Conservation (phyloP, 2,888 invertebrate genomes). For the Dichetophora obliterata region DNA sequence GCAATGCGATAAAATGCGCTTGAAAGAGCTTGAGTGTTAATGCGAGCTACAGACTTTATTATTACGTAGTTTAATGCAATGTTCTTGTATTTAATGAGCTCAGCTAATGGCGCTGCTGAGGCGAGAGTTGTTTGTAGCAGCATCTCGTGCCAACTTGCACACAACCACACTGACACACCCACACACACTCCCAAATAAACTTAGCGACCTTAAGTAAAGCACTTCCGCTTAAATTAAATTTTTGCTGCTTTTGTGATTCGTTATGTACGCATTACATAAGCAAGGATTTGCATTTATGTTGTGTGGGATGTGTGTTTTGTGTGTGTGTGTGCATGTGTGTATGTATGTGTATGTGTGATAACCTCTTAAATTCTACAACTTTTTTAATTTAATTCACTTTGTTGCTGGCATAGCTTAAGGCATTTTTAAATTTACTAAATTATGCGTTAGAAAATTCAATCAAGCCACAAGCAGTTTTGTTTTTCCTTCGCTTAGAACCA, state of each 20-base stretch:
- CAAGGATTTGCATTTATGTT: not conserved
- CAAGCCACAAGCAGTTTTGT: not conserved
- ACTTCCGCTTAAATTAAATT: too few species aligned
- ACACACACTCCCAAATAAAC: not conserved
- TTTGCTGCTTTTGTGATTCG: too few species aligned
- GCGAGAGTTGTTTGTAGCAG: too few species aligned
- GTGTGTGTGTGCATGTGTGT: not conserved
- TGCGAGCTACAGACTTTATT: too few species aligned
- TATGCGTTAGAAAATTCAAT: not conserved
- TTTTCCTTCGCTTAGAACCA: not conserved
- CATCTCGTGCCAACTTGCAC: too few species aligned
- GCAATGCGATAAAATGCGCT: too few species aligned
- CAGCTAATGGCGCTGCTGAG: too few species aligned
- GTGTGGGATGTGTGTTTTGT: too few species aligned
- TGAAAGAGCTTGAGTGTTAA: too few species aligned
- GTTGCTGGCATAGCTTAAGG: not conserved
- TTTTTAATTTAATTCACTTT: not conserved
- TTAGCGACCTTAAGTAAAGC: too few species aligned
- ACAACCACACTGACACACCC: not conserved
- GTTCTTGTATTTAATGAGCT: too few species aligned
- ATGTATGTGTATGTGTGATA: not conserved
- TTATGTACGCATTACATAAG: not conserved
- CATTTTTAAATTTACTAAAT: not conserved
- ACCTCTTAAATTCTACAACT: not conserved
- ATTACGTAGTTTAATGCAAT: too few species aligned